phyloP scores from a whole-genome alignment of 1,140 invertebrate species.

The Cotesia chilonis region DNA sequence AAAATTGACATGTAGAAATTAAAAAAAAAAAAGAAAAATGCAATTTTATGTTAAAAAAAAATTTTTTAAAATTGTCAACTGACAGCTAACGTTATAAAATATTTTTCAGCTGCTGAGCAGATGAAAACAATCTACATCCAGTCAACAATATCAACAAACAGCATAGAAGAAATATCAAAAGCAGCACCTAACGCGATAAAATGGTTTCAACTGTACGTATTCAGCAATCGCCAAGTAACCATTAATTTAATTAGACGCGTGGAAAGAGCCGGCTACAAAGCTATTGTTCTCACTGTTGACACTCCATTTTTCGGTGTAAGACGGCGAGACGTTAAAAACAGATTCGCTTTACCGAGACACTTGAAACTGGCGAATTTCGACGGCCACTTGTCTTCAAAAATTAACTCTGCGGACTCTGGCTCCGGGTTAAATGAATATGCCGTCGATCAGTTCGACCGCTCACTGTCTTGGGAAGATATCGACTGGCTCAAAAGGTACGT shows the following conservation, averaged over 20 bases:
- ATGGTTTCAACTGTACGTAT: conserved; percentile 94
- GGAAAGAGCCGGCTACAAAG: conserved; percentile 86
- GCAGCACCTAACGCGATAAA: conserved; percentile 79
- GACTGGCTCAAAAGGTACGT: conserved; percentile 79
- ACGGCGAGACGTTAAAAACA: conserved; percentile 82
- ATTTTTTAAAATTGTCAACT: too few species aligned
- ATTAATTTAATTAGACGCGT: conserved; percentile 78
- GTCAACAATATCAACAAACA: conserved; percentile 87
- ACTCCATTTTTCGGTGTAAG: conserved; percentile 85
- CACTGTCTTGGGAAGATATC: conserved; percentile 85
- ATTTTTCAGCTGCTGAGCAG: conserved; percentile 75
- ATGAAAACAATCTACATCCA: conserved; percentile 81
- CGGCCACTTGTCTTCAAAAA: conserved; percentile 69
- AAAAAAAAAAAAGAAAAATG: too few species aligned
- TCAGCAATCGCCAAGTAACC: conserved; percentile 82
- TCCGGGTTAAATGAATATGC: conserved; percentile 84
- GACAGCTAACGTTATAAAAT: background rate
- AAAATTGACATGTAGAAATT: too few species aligned
- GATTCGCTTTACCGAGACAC: conserved; percentile 83
- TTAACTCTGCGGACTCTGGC: conserved; percentile 63
- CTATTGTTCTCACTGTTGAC: conserved; percentile 90
- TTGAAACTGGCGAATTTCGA: conserved; percentile 80
- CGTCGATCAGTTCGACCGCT: conserved; percentile 77
- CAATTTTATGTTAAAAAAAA: too few species aligned
- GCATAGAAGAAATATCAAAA: conserved; percentile 86